Evolutionary conservation across 2,888 invertebrate genomes (phyloP).

Genomic region (Agrilus mali): DNA sequence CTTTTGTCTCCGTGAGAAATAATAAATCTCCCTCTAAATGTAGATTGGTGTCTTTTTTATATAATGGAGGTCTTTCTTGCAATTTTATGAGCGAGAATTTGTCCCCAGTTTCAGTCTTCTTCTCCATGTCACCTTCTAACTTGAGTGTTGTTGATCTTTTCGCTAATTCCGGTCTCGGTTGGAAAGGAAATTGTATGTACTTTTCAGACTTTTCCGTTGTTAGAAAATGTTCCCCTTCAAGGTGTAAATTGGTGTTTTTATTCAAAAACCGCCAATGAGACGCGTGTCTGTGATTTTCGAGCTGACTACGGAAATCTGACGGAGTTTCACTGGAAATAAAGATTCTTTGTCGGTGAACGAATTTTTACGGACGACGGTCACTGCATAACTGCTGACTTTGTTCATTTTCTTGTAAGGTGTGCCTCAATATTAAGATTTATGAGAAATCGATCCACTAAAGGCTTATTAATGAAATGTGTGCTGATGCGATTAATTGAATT

Average conservation of each 20-base stretch:
- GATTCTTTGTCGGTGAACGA: neutral
- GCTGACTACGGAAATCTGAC: too few species aligned
- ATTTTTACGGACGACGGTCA: neutral
- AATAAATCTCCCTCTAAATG: constrained; percentile 36
- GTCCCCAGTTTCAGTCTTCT: constrained; percentile 37
- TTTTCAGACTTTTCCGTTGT: constrained; percentile 36
- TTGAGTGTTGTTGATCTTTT: constrained; percentile 28
- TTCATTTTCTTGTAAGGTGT: constrained; percentile 6
- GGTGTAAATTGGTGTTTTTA: constrained; percentile 32
- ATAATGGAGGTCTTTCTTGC: constrained; percentile 31
- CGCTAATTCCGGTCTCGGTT: constrained; percentile 32
- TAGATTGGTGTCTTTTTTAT: constrained; percentile 34
- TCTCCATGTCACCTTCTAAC: constrained; percentile 31
- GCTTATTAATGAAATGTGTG: too few species aligned
- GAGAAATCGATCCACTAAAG: constrained; percentile 20
- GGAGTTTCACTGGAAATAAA: neutral
- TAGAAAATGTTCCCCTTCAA: constrained; percentile 38
- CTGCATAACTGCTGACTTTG: neutral
- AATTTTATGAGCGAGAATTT: constrained; percentile 36
- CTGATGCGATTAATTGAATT: too few species aligned
- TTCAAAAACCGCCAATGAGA: constrained; percentile 28
- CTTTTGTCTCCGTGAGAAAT: constrained; percentile 32
- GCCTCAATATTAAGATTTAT: constrained; percentile 20
- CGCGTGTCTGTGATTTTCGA: constrained; percentile 8
- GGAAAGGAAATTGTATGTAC: constrained; percentile 35